Percentiles rank a stretch among this genome's conserved stretches.
Conservation (phyloP, 2,888 invertebrate species). For the Branchellion lobata region DNA sequence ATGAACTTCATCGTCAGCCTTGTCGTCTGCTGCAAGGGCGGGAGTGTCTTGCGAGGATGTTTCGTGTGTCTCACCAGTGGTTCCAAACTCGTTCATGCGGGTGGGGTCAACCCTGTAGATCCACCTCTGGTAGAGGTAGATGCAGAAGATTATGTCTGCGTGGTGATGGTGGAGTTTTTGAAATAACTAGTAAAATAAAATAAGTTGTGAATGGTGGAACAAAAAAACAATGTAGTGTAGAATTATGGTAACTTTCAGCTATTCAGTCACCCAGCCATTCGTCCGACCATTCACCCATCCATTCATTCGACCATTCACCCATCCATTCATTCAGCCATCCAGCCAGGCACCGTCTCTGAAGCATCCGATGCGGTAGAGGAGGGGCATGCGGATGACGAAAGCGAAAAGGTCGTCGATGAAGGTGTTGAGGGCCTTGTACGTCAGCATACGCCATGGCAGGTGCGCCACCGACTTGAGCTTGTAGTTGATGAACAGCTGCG, state of each 20-base stretch:
- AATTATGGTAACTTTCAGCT: no score
- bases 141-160: constrained; percentile 93
- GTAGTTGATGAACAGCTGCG: constrained; percentile 98
- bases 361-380: constrained; percentile 94
- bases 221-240: no score
- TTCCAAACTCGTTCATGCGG: constrained; percentile 97
- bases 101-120: constrained; percentile 94
- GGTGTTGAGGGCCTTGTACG: constrained; percentile 97
- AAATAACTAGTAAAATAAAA: no score
- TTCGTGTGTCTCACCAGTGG: constrained; percentile 77
- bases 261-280: no score
- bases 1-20: no score
- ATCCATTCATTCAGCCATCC: no score
- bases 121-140: constrained; percentile 94
- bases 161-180: constrained; percentile 56
- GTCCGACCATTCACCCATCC: no score
- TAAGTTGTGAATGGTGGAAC: no score
- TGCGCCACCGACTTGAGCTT: constrained; percentile 98
- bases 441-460: constrained; percentile 99
- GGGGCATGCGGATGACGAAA: constrained; percentile 99
- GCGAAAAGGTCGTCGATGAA: constrained; percentile 99
- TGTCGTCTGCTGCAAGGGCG: no score
- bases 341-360: constrained; percentile 79
- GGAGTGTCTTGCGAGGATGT: background rate
- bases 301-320: no score